Base-by-base conservation (phyloP, 1,140 invertebrate species). In the Procambarus virginalis region DNA sequence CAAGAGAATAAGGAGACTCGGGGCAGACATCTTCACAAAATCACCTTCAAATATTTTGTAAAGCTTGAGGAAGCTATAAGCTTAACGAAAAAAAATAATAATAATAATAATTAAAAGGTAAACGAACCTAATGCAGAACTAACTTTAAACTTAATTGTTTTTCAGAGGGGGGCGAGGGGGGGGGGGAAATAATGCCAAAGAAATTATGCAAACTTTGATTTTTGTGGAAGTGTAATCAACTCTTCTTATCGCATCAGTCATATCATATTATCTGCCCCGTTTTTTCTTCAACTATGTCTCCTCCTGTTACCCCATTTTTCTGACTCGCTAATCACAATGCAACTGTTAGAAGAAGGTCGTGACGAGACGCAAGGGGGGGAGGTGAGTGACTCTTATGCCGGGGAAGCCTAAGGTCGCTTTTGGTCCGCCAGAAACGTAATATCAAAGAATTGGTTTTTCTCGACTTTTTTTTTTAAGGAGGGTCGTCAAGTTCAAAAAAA, bases 191-290 rank as follows among this genome's bases (percentile, higher is more conserved):
- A 89, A 84, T 84, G 77, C 87, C 34, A 84, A 89, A 89, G 80
- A 89, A 89, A 89, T 89, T 89, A 89, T 89, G 87, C 87, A 89
- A 89, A 89, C 87, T 89, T 89, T 77, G 75, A 89, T 84, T 89
- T 89, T 89, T 89, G 49, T 83, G 60, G 87, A 64, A 82, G 80
- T 77, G 87, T 89, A 89, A 89, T 89, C 87, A 85, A 90, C 76
- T 70, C 83, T 34, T 34, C 34, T 90, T 77, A 85, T 85, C 89
- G 55, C 82, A 85, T 90, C 83, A 79, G 64, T 84, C 89, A 90
- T 85, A 90, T 90, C 89, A 68, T 85, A 90, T 90, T 90, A 90
- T 85, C 82, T 22, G 58, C 22, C 76, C 58, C 46, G 78, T 80
- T 60, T 60, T 60, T 64, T 84, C 60, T 84, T 51, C 76, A 85